These are phyloP conservation scores for Muntiacus reevesi DNA, from an alignment of 2,113 vertebrate species.

Conservation along the genomic window DNA sequence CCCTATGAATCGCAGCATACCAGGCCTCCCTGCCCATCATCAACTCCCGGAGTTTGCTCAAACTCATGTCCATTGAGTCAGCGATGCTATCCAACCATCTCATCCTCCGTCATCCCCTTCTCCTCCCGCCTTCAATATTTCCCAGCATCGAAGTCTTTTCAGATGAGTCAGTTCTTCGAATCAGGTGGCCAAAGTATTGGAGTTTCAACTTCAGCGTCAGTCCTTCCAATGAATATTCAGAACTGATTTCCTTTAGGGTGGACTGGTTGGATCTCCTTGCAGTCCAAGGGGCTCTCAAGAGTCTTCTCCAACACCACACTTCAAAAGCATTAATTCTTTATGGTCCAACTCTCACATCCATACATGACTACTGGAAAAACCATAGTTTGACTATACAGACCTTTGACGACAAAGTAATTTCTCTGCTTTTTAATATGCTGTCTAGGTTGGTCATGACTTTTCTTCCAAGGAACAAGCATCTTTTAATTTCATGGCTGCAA, in stretches of 20 bases:
- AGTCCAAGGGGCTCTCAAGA: not conserved
- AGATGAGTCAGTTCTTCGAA: not conserved
- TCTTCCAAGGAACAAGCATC: not conserved
- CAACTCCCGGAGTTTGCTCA: not conserved
- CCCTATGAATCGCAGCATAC: not conserved
- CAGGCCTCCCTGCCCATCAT: not conserved
- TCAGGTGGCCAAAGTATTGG: not conserved
- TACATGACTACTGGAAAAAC: not conserved
- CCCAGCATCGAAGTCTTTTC: not conserved
- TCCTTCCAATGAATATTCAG: not conserved
- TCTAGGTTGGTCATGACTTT: not conserved
- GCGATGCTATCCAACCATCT: not conserved
- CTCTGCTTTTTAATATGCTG: not conserved
- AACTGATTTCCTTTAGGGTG: not conserved
- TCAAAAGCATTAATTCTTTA: not conserved
- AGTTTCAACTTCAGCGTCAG: not conserved
- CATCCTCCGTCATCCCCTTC: accelerated
- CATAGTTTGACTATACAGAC: not conserved
- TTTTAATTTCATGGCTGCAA: not conserved
- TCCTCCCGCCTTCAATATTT: not conserved
- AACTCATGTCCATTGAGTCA: not conserved
- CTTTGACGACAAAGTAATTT: not conserved
- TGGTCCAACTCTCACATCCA: not conserved
- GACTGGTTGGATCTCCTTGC: not conserved
- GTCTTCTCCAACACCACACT: not conserved